These are phyloP conservation scores for Sarotherodon lohbergeri DNA, from an alignment of 2,113 vertebrate species.

Conservation along the genomic window DNA sequence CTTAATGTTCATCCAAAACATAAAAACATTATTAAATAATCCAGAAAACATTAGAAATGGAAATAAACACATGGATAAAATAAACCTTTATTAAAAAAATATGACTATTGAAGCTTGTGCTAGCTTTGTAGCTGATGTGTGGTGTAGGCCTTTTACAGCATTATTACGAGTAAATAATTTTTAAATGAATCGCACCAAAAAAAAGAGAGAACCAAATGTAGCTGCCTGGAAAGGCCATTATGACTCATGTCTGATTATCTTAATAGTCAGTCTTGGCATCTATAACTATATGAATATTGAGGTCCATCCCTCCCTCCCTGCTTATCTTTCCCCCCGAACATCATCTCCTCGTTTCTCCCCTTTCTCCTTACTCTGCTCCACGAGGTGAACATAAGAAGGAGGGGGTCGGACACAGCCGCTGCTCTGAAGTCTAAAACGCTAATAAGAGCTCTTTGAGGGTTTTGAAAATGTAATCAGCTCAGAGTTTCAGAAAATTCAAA, in stretches of 20 bases:
- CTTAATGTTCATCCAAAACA: background rate
- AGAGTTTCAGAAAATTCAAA: slow-evolving; percentile 13
- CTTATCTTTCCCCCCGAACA: slow-evolving; percentile 41
- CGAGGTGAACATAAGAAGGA: background rate
- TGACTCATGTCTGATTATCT: background rate
- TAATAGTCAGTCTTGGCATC: background rate
- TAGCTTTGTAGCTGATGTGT: background rate
- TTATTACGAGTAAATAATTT: background rate
- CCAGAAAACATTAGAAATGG: background rate
- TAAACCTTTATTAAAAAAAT: background rate
- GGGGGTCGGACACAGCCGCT: background rate
- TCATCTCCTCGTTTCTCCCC: slow-evolving; percentile 29
- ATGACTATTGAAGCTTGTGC: background rate
- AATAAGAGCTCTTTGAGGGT: slow-evolving; percentile 38
- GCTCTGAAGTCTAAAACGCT: slow-evolving; percentile 11
- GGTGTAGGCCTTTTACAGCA: background rate
- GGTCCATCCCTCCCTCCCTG: background rate
- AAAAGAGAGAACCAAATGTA: background rate
- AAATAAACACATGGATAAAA: background rate
- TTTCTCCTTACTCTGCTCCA: background rate
- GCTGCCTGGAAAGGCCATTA: background rate
- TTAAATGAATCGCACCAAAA: background rate
- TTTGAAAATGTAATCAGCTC: slow-evolving; percentile 35
- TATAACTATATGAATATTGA: slow-evolving; percentile 33
- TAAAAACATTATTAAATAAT: background rate